phyloP scores from a whole-genome alignment of 64 coral and sea anemone genomes.

The Pocillopora damicornis region DNA sequence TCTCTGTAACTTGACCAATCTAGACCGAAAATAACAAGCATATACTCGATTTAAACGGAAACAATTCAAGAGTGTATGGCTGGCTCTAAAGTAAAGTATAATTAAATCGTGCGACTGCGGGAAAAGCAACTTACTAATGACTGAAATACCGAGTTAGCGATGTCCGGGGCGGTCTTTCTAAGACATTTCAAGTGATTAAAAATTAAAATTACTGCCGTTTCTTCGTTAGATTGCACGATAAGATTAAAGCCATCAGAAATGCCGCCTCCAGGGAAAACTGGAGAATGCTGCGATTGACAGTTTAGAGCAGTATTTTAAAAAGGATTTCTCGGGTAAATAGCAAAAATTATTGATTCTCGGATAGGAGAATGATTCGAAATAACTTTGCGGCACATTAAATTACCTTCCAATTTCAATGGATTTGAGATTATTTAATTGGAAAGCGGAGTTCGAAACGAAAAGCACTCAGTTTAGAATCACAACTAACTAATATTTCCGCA shows the following conservation, averaged over 20 bases:
- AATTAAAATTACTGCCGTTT: neutral
- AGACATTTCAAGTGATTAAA: constrained; percentile 16
- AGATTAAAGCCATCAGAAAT: neutral
- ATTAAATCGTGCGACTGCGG: too few relatives aligned
- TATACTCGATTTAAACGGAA: neutral
- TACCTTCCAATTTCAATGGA: neutral
- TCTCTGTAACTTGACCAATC: too few relatives aligned
- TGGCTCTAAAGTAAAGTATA: neutral
- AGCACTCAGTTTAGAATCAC: too few relatives aligned
- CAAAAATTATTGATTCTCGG: neutral
- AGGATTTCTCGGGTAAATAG: neutral
- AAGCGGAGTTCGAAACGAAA: neutral
- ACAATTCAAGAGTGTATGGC: neutral
- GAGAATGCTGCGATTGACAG: too few relatives aligned
- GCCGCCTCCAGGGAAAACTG: neutral
- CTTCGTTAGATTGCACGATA: constrained; percentile 11
- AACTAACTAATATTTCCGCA: too few relatives aligned
- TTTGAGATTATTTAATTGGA: neutral
- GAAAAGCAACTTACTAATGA: neutral
- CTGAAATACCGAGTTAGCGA: neutral
- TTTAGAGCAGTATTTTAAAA: too few relatives aligned
- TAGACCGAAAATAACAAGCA: too few relatives aligned
- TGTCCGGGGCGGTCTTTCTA: constrained; percentile 15
- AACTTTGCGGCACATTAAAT: constrained; percentile 21
- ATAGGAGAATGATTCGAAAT: neutral